Evolutionary conservation across 2,797 vertebrate species (phyloP), one percentile per base, ranked within the genome.

Genomic region (Cichlasoma orientale): DNA sequence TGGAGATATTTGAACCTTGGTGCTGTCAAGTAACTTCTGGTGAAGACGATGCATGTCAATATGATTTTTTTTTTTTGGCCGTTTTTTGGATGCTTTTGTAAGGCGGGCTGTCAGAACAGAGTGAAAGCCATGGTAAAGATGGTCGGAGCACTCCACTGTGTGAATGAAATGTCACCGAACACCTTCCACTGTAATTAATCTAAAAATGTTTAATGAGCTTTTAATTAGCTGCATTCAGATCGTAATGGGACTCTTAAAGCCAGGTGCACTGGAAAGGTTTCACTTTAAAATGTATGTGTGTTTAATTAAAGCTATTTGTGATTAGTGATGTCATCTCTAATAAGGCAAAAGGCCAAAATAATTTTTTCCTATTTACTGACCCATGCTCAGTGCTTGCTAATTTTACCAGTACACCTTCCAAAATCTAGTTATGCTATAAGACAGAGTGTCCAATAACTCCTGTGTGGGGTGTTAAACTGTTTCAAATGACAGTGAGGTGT

Each of bases 161-260:
- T 41, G 31, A 54, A 55, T 11, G 56, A 75, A 21, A 61, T 4
- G 56, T 55, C 55, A 61, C 31, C 41, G 68, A 78, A n/a, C 29
- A 56, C 21, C 55, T 36, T 14, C 27, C 21, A 38, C 13, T 72
- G 25, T 58, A 57, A 58, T 56, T 21, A 25, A 73, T 59, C 47
- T 50, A 50, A 66, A 79, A 19, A 23, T 31, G 21, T 70, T 61
- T 41, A 68, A 82, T 76, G 3, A 7, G 16, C 75, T 14, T 59
- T 79, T 82, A 84, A 78, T 69, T 70, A 71, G 70, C 57, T 72
- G 31, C 31, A 61, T 75, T 68, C 11, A 11, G 36, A 23, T 78
- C 18, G 53, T 59, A 56, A 59, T 73, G 11, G 55, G 41, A 47
- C 38, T 47, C 44, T 57, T 31, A 38, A 74, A 79, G n/a, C 56